Percentiles rank a stretch among this genome's conserved stretches.
Evolutionary conservation across 2,797 vertebrate species (phyloP).

Genomic region (Takifugu ocellatus): DNA sequence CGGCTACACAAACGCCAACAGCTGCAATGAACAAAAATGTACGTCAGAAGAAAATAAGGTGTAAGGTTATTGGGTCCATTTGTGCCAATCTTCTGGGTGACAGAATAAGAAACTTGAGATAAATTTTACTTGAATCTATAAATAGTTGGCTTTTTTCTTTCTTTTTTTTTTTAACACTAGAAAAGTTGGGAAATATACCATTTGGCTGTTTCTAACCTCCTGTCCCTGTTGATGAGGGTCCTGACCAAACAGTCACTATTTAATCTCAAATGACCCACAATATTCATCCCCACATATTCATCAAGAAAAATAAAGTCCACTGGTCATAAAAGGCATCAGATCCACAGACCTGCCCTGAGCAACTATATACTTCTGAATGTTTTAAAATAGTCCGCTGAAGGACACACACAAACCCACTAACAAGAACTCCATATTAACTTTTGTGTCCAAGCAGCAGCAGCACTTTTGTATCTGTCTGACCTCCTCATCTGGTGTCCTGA

Average conservation of each 20-base stretch:
- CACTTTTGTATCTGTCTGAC: neutral
- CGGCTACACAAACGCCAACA: neutral
- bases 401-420: conserved; percentile 3
- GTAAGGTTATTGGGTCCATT: too few species aligned
- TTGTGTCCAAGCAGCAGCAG: neutral
- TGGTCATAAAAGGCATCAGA: neutral
- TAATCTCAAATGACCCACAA: neutral
- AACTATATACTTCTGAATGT: too few species aligned
- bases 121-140: too few species aligned
- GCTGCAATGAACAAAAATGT: neutral
- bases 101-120: too few species aligned
- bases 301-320: neutral
- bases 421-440: conserved; percentile 2
- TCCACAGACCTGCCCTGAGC: neutral
- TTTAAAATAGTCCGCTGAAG: neutral
- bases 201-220: too few species aligned
- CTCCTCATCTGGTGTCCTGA: neutral
- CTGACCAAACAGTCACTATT: neutral
- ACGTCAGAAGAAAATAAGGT: neutral
- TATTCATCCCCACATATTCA: neutral
- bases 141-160: too few species aligned
- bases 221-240: too few species aligned
- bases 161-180: too few species aligned
- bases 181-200: too few species aligned
- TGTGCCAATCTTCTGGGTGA: too few species aligned